Evolutionary conservation across 2,113 vertebrate species (phyloP), one percentile per base, ranked within the genome.

Genomic region (Poeciliopsis retropinna): DNA sequence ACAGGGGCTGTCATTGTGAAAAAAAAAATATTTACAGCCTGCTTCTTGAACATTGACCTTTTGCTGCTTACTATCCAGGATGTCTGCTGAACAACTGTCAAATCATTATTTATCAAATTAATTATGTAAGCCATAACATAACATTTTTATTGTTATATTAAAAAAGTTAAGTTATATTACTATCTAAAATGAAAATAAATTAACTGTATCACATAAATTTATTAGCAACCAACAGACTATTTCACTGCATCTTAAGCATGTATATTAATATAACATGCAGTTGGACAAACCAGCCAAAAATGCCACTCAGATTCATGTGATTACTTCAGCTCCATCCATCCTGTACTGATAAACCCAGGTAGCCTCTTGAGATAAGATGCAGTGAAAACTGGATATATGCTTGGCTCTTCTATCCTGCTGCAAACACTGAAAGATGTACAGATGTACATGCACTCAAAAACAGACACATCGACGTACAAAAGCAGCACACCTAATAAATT

Each of bases 241-340:
- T 47, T 17, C 5, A 5, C 44, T 47, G 14, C 5, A 47, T 19
- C 5, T 17, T 19, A 19, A 47, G 44, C 44, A 47, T 17, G 17
- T 19, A 47, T 47, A 47, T 47, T 17, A 47, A 17, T 17, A 19
- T 47, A 13, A 15, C 13, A 47, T 5, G 5, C 4, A 17, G 71
- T 81, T 72, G 64, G 70, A 87, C 87, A 47, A 79, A 87, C 77
- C 74, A 85, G 84, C 83, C 75, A 78, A 74, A 86, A 89, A 85
- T 76, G 67, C 76, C 80, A 87, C 83, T 90, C 79, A 85, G 83
- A 80, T 77, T 84, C 82, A 89, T 85, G 86, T 90, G 88, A 92
- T 91, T 91, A 91, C 79, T 86, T 76, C 83, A 84, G 80, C 85
- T 87, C 77, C 74, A 87, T 83, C 68, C 81, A 34, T 69, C 84